Conservation (phyloP, 2,888 invertebrate species). For the Disparrhopalites patrizii region DNA sequence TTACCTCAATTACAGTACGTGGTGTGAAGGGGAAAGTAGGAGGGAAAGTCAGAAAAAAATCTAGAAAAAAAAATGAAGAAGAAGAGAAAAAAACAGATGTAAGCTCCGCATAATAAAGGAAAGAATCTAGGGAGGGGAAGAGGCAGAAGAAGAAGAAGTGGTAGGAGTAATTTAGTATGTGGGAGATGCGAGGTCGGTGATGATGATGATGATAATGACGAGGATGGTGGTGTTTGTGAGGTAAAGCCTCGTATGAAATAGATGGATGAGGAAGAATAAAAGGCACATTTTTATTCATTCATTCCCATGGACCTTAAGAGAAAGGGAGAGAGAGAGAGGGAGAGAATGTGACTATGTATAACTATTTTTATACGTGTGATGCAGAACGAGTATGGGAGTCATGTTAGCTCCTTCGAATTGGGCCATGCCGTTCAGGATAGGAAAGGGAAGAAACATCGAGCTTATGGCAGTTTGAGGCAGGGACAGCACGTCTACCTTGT, state of each 20-base stretch:
- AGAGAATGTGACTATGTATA: no score
- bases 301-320: no score
- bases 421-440: constrained; percentile 36
- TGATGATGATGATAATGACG: background rate
- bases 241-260: constrained; percentile 3
- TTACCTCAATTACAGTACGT: no score
- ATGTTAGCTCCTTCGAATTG: constrained; percentile 36
- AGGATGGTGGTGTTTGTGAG: constrained; percentile 4
- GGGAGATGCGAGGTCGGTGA: background rate
- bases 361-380: no score
- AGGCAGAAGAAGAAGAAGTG: no score
- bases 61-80: no score
- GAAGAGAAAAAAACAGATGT: no score
- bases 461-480: constrained; percentile 32
- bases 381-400: constrained; percentile 41
- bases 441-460: constrained; percentile 35
- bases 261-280: constrained; percentile 2
- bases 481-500: constrained; percentile 40
- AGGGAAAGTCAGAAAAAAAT: no score
- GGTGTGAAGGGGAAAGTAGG: no score
- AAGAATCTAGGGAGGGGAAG: no score
- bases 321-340: no score
- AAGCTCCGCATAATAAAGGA: no score
- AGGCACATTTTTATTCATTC: constrained; percentile 5
- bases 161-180: constrained; percentile 6